Base-by-base conservation (phyloP, 1,140 invertebrate species). In the Euura lappo region DNA sequence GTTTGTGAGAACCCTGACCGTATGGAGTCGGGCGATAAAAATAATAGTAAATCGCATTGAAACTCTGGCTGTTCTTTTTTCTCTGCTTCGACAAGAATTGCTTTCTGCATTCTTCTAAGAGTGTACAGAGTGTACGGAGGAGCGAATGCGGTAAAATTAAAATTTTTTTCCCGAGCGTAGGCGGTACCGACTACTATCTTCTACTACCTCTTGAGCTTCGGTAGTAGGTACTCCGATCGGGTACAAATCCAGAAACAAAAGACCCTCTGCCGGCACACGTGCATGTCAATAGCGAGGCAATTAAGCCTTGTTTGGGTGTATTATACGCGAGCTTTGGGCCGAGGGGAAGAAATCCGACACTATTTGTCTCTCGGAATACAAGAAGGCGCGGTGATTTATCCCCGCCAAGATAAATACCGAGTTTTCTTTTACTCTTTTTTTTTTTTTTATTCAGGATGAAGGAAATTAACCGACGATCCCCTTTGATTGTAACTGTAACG, bases 341-440 rank as follows among this genome's bases (percentile, higher is more conserved):
- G 66, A 8, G 43, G 43, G 66, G 28, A 7, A 7, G 6, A 28
- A 8, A n/a, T 8, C 1, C 8, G 8, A 44, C 66, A 67, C 43
- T 67, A 28, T 67, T 70, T 76, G 74, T 75, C 78, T 71, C 74
- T 73, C 64, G 71, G 28, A 28, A 78, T 78, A 77, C 74, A 73
- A 78, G 79, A 80, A 82, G 79, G 78, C 72, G 76, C 78, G 47
- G 47, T 82, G 81, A 82, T 82, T 82, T 82, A 82, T 82, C 80
- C 81, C 76, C 76, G 74, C 75, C 28, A n/a, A n/a, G 47, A 8
- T 66, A 28, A 28, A 28, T 28, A 28, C 28, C 46, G 70, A 71
- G 45, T 13, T 28, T 45, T 71, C 42, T 67, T 44, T 11, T 7
- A 11, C 28, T 7, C 71, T 28, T 46, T 51, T 68, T 69, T 67